A percentile compares a stretch with the other conserved stretches of the same genome.
phyloP scores from a whole-genome alignment of 2,888 invertebrate species.

The Xanthorhoe designata region DNA sequence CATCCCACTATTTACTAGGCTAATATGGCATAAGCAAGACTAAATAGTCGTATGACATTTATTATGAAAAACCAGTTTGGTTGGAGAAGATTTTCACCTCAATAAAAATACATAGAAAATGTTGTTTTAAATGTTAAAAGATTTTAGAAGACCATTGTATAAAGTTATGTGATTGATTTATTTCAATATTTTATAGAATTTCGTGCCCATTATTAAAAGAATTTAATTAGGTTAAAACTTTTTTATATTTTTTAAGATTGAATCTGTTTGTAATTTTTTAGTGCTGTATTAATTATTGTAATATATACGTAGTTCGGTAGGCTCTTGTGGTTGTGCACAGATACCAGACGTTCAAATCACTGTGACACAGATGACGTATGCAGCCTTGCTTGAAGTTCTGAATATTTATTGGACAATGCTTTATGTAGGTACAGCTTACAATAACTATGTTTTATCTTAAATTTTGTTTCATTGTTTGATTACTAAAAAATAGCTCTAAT shows the following conservation, averaged over 20 bases:
- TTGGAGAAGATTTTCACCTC: too few species aligned
- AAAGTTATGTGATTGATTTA: too few species aligned
- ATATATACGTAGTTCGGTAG: neutral
- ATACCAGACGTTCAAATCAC: slow-evolving; percentile 51
- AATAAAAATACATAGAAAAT: too few species aligned
- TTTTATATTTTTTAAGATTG: neutral
- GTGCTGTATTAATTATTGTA: neutral
- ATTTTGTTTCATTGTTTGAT: slow-evolving; percentile 46
- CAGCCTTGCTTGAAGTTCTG: slow-evolving; percentile 64
- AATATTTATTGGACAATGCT: slow-evolving; percentile 63
- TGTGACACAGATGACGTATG: slow-evolving; percentile 55
- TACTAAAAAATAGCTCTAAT: slow-evolving; percentile 36
- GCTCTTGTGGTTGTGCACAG: slow-evolving; percentile 19
- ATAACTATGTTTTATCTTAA: slow-evolving; percentile 51
- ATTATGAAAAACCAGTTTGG: too few species aligned
- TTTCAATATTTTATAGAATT: too few species aligned
- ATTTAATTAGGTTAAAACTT: neutral
- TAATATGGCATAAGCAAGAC: too few species aligned
- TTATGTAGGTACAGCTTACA: slow-evolving; percentile 36
- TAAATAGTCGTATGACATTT: too few species aligned
- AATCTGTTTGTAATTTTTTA: neutral
- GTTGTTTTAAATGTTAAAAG: too few species aligned
- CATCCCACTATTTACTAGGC: too few species aligned
- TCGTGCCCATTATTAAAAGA: neutral
- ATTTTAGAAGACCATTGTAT: too few species aligned